Percentiles rank a stretch among this genome's conserved stretches.
Evolutionary conservation across 2,113 vertebrate species (phyloP).

Genomic region (Thomomys bottae): DNA sequence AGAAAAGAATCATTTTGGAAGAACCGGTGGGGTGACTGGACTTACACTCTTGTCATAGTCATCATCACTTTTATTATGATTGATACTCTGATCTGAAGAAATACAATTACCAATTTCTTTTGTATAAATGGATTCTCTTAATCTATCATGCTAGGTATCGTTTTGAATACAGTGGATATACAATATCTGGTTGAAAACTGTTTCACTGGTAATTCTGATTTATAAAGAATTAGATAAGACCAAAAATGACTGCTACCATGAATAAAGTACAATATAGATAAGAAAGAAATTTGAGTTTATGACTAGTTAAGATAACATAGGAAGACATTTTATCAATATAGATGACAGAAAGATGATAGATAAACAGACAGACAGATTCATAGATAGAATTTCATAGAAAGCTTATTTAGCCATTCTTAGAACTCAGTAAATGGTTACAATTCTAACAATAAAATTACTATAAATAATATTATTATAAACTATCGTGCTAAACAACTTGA

Average conservation of each 20-base stretch:
- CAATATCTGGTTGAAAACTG: neutral
- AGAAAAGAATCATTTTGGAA: neutral
- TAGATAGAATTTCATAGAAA: neutral
- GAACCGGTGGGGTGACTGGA: neutral
- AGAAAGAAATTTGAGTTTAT: neutral
- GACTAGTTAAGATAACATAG: neutral
- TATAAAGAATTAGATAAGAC: neutral
- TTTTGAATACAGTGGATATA: neutral
- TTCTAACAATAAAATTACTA: neutral
- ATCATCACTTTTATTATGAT: neutral
- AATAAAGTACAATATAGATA: neutral
- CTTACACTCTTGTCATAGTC: neutral
- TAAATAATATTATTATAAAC: neutral
- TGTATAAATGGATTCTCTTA: conserved; percentile 26
- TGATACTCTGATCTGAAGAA: neutral
- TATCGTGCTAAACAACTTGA: neutral
- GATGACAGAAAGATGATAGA: no score
- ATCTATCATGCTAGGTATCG: neutral
- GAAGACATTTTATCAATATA: neutral
- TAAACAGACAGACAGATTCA: neutral
- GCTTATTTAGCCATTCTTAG: neutral
- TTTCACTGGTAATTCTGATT: neutral
- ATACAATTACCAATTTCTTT: neutral
- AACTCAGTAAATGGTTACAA: neutral
- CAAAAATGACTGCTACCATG: neutral